A percentile compares a stretch with the other conserved stretches of the same genome.
Evolutionary conservation across 2,888 invertebrate genomes (phyloP).

Genomic region (Diloba caeruleocephala): DNA sequence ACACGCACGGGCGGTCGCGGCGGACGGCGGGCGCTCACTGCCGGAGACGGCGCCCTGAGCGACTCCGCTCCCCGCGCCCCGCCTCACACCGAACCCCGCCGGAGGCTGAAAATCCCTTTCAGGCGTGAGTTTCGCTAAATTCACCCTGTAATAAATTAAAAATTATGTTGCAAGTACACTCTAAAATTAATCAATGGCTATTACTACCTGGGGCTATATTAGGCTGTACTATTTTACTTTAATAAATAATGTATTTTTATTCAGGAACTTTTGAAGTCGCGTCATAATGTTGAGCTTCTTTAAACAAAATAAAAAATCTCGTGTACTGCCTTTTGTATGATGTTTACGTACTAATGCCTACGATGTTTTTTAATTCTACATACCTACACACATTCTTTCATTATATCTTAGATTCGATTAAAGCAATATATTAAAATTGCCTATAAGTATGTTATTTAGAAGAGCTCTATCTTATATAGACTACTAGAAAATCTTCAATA

Average conservation of each 20-base stretch:
- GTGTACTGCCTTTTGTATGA: background rate
- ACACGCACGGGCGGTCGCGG: constrained; percentile 53
- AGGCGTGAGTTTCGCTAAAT: constrained; percentile 60
- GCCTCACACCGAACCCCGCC: constrained; percentile 39
- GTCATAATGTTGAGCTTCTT: constrained; percentile 15
- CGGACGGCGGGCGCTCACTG: constrained; percentile 69
- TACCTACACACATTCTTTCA: background rate
- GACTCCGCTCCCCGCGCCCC: constrained; percentile 48
- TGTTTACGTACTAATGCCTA: background rate
- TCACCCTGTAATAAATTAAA: constrained; percentile 59
- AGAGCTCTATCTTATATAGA: constrained; percentile 1
- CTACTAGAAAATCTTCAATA: constrained; percentile 12
- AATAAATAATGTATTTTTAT: constrained; percentile 13
- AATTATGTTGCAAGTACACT: constrained; percentile 59
- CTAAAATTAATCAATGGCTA: constrained; percentile 58
- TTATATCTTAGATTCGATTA: too few species aligned
- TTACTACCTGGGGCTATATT: constrained; percentile 51
- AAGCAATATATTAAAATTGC: too few species aligned
- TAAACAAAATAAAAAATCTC: constrained; percentile 14
- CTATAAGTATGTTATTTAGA: background rate
- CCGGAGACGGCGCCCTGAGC: constrained; percentile 72
- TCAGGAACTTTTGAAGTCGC: constrained; percentile 13
- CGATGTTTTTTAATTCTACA: constrained; percentile 5
- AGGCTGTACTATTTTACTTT: constrained; percentile 32
- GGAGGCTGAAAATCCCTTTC: constrained; percentile 70